Base-by-base conservation (phyloP, 2,113 vertebrate genomes). In the Platysteira castanea region DNA sequence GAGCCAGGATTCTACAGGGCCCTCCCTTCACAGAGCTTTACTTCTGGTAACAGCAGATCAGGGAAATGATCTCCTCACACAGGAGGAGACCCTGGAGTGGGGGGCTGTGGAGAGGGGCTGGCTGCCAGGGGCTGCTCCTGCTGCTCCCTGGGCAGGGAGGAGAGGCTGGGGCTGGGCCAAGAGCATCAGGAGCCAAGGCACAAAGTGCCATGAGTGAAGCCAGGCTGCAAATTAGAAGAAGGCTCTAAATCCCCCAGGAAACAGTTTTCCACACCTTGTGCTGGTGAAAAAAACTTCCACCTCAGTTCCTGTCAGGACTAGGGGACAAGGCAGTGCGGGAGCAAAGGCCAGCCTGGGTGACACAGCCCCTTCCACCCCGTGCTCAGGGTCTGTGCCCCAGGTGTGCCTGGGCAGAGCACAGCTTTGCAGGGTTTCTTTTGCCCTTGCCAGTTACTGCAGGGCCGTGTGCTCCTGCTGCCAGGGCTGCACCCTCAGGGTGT, bases 381-480 rank as follows among this genome's bases (percentile, higher is more conserved):
- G 1, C 7, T 73, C 5, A 2, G 46, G 64, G 23, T 15, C 26
- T 2, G 5, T 27, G 6, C 9, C 9, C 30, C 2, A 15, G 12
- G 7, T 82, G 74, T 56, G 44, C 15, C 56, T 42, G n/a, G 28
- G 39, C 83, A 33, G 39, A 53, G 33, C 33, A 24, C 21, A 24
- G 8, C 2, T 35, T 59, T 68, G 18, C 64, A 54, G 33, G 35
- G n/a, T 81, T 60, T 44, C 41, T 82, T 53, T 26, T 59, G 80
- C 54, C 54, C 78, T 82, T 41, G 15, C 50, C 27, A 14, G 12
- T 15, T 50, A 11, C 13, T 4, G 3, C 60, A 76, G 60, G 46
- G 18, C 39, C 46, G 1, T 1, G 0, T 39, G 47, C 39, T 86
- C 15, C 46, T 30, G 0, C 13, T 46, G 13, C 42, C 11, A 3